Conservation (phyloP, 2,113 vertebrate genomes). For the Oxyruncus cristatus region DNA sequence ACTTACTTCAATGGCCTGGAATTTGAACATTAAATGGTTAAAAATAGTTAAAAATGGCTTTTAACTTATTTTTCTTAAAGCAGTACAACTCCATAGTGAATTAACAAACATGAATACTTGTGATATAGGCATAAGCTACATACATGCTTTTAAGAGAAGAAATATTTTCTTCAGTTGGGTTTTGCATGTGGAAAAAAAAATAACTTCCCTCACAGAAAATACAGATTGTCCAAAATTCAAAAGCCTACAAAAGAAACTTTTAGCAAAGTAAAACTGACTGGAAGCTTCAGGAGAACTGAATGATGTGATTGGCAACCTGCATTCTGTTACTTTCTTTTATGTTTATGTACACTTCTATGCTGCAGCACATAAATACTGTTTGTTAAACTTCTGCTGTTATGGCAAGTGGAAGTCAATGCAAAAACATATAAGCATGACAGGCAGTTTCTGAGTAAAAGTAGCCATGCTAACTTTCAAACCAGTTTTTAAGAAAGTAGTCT, state of each 20-base stretch:
- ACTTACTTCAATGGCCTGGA: neutral
- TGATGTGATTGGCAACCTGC: constrained; percentile 55
- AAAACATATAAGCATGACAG: constrained; percentile 29
- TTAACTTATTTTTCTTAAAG: neutral
- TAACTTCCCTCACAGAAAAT: neutral
- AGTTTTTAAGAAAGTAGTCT: neutral
- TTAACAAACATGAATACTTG: neutral
- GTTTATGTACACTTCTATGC: constrained; percentile 49
- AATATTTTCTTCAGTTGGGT: neutral
- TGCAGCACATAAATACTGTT: constrained; percentile 57
- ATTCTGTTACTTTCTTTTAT: constrained; percentile 54
- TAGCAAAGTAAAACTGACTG: constrained; percentile 39
- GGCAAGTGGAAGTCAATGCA: constrained; percentile 57
- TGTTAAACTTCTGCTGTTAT: constrained; percentile 63
- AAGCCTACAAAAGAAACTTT: constrained; percentile 34
- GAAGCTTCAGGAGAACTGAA: constrained; percentile 29
- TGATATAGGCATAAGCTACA: neutral
- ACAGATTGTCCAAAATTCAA: neutral
- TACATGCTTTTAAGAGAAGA: neutral
- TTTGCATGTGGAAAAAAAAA: neutral
- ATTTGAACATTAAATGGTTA: neutral
- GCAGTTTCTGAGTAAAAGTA: constrained; percentile 45
- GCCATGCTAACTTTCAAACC: constrained; percentile 2
- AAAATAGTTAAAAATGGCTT: neutral
- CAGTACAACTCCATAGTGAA: neutral